phyloP scores from a whole-genome alignment of 2,113 vertebrate species.

The Cariama cristata region DNA sequence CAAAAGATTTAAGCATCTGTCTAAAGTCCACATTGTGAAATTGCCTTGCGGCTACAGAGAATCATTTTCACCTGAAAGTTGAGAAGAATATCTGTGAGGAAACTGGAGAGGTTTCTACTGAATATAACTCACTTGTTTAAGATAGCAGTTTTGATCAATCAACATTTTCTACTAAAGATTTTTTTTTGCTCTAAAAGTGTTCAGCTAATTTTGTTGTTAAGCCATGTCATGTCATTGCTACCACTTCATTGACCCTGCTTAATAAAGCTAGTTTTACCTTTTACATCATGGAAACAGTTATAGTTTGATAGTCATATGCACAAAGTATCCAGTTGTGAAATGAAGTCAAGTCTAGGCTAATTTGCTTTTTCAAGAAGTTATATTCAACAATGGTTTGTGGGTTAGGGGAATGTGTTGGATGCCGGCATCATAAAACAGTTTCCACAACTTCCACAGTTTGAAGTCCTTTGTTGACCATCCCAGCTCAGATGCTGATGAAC shows the following conservation, averaged over 20 bases:
- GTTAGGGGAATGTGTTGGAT: background rate
- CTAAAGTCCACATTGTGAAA: background rate
- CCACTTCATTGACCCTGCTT: background rate
- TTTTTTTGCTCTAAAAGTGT: background rate
- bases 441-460: background rate
- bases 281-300: background rate
- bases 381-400: background rate
- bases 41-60: background rate
- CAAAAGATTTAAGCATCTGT: slow-evolving; percentile 3
- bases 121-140: background rate
- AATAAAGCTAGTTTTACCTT: background rate
- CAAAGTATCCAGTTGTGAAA: background rate
- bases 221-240: background rate
- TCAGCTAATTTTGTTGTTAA: background rate
- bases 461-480: background rate
- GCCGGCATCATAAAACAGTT: accelerated
- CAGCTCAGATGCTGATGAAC: background rate
- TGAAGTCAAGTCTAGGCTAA: background rate
- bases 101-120: background rate
- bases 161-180: background rate
- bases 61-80: background rate
- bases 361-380: background rate
- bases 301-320: background rate
- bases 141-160: background rate
- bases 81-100: background rate